These are phyloP conservation scores for Trichonephila clavata DNA, from an alignment of 1,140 invertebrate genomes.

Conservation along the genomic window DNA sequence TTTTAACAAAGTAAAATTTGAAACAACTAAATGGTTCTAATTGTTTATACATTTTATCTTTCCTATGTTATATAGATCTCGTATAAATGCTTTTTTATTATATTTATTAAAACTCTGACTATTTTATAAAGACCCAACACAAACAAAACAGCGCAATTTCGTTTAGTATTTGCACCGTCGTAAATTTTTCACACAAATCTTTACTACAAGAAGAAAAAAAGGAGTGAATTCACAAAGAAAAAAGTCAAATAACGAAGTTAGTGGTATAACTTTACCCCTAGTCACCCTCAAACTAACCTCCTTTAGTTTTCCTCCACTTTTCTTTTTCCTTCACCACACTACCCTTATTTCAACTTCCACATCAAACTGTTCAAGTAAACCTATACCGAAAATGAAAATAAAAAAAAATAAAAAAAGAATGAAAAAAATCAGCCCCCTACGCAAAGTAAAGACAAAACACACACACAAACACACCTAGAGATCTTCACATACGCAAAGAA, in stretches of 20 bases:
- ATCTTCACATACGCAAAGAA: background rate
- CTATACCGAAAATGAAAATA: constrained; percentile 16
- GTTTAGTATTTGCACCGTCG: background rate
- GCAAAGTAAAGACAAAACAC: constrained; percentile 58
- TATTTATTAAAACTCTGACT: background rate
- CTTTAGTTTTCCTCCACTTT: constrained; percentile 42
- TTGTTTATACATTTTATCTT: too few relatives aligned
- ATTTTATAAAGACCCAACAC: background rate
- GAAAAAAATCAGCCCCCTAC: background rate
- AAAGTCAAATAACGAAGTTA: constrained; percentile 70
- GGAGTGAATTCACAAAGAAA: constrained; percentile 7
- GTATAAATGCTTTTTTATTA: background rate
- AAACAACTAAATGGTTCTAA: too few relatives aligned
- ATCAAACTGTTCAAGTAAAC: constrained; percentile 65
- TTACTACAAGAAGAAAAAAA: background rate
- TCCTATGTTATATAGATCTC: too few relatives aligned
- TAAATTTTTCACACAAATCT: constrained; percentile 5
- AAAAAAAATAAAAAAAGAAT: constrained; percentile 51
- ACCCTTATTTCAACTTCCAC: constrained; percentile 40
- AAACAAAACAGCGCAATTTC: background rate
- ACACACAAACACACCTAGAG: constrained; percentile 40
- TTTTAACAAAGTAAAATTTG: too few relatives aligned
- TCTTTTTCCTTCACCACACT: constrained; percentile 32
- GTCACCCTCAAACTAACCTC: constrained; percentile 55
- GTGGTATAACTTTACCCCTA: constrained; percentile 71